A percentile compares a stretch with the other conserved stretches of the same genome.
Evolutionary conservation across 2,113 vertebrate species (phyloP).

Genomic region (Otus sunia): DNA sequence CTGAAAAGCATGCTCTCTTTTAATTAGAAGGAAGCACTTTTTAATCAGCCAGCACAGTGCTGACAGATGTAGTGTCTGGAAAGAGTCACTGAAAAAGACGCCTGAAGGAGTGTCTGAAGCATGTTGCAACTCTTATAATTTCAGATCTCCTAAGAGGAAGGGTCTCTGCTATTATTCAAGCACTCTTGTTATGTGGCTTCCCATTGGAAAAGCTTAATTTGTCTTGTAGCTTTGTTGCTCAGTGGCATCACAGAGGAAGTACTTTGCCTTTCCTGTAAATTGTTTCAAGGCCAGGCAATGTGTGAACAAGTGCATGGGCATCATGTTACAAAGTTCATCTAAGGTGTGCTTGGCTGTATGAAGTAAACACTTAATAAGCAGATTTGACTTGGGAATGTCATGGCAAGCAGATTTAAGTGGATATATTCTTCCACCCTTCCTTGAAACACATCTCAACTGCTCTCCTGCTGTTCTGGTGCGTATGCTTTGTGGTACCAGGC

Average conservation of each 20-base stretch:
- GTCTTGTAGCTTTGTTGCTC: background rate
- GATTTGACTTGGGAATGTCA: conserved; percentile 19
- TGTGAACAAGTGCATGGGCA: background rate
- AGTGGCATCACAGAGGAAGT: rapidly evolving
- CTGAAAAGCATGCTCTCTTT: background rate
- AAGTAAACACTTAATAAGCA: conserved; percentile 7
- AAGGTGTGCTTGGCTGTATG: background rate
- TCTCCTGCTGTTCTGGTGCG: background rate
- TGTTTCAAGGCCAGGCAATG: background rate
- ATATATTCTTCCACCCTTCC: background rate
- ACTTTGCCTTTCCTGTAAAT: background rate
- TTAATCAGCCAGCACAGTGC: conserved; percentile 4
- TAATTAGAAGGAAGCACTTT: conserved; percentile 27
- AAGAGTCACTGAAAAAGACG: background rate
- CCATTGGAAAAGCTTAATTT: background rate
- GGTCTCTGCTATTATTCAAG: background rate
- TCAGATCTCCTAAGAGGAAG: background rate
- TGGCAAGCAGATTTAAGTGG: background rate
- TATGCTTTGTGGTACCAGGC: conserved; percentile 19
- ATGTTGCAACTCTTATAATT: background rate
- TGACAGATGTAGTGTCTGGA: conserved; percentile 20
- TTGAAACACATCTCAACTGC: background rate
- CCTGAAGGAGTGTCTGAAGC: background rate
- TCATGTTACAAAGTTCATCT: background rate
- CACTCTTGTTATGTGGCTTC: background rate